A percentile compares a stretch with the other conserved stretches of the same genome.
Evolutionary conservation across 2,113 vertebrate genomes (phyloP).

Genomic region (Condylura cristata): DNA sequence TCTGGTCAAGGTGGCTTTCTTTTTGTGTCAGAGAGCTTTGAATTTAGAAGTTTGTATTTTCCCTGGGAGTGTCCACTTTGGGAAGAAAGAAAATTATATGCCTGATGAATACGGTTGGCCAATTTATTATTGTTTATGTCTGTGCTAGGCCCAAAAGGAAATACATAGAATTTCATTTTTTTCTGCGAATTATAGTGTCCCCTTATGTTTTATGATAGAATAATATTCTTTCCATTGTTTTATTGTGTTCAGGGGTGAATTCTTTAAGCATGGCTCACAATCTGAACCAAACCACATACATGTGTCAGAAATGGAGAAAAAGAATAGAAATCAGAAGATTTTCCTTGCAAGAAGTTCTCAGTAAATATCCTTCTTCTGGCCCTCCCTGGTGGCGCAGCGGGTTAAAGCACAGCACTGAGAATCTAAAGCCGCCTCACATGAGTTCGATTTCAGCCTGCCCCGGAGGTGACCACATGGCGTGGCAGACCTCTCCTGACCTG

Average conservation of each 20-base stretch:
- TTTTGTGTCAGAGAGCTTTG: slow-evolving; percentile 71
- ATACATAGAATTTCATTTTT: slow-evolving; percentile 25
- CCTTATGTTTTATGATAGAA: slow-evolving; percentile 47
- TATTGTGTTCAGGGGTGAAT: neutral
- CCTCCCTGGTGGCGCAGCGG: no score
- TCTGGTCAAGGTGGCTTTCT: slow-evolving; percentile 71
- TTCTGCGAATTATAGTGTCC: neutral
- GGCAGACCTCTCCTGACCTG: no score
- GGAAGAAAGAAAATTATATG: slow-evolving; percentile 87
- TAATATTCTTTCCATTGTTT: neutral
- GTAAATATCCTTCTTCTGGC: slow-evolving; percentile 51
- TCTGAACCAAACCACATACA: neutral
- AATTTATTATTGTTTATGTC: slow-evolving; percentile 87
- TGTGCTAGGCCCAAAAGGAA: slow-evolving; percentile 69
- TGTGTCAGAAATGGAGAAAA: slow-evolving; percentile 53
- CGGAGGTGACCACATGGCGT: no score
- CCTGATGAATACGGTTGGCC: slow-evolving; percentile 69
- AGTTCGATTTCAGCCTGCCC: no score
- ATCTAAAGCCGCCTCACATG: no score
- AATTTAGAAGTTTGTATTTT: slow-evolving; percentile 82
- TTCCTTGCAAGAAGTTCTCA: slow-evolving; percentile 64
- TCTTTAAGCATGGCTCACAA: neutral
- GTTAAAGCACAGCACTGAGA: no score
- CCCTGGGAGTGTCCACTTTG: slow-evolving; percentile 83
- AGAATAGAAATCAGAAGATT: slow-evolving; percentile 15